Base-by-base conservation (phyloP, 2,113 vertebrate species). In the Boleophthalmus pectinirostris region DNA sequence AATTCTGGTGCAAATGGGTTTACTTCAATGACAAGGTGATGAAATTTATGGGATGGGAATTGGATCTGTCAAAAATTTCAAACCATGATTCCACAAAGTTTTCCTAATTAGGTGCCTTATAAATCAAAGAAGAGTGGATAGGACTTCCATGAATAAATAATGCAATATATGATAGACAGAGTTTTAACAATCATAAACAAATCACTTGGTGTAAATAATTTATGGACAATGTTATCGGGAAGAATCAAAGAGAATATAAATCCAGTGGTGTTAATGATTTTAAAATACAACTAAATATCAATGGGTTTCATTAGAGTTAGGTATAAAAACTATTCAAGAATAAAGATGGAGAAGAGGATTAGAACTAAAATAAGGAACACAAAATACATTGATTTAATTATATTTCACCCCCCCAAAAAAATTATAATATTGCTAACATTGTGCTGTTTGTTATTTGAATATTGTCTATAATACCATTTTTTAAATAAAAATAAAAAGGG, bases 101-200 rank as follows among this genome's bases (percentile, higher is more conserved):
- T 58, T 9, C 20, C 75, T 85, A 82, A 90, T 90, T 90, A 86
- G 82, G 72, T 70, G 73, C 38, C 70, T 14, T 72, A 86, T 86
- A 79, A 87, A 82, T 87, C 84, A 87, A 81, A 82, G 80, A 81
- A 66, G 38, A 72, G 66, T 43, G 29, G 70, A 77, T 69, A 46
- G n/a, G 54, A 68, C 25, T 23, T 66, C 76, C 75, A 81, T 90
- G 77, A 90, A 90, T 87, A 88, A 90, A 83, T 82, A 63, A 91
- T 88, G 84, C 90, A 85, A 80, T 80, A 54, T 80, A 54, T 71
- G 84, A 88, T 77, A 84, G 88, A 88, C 85, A 80, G 81, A 81
- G 74, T 75, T 89, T 89, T 88, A 84, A 47, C 46, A 13, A 47
- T 47, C 46, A 47, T 53, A 53, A 53, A 9, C 51, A 54, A 58